A percentile compares a stretch with the other conserved stretches of the same genome.
These are phyloP conservation scores for Thaumetopoea pityocampa DNA, from an alignment of 1,140 invertebrate genomes.

Conservation along the genomic window DNA sequence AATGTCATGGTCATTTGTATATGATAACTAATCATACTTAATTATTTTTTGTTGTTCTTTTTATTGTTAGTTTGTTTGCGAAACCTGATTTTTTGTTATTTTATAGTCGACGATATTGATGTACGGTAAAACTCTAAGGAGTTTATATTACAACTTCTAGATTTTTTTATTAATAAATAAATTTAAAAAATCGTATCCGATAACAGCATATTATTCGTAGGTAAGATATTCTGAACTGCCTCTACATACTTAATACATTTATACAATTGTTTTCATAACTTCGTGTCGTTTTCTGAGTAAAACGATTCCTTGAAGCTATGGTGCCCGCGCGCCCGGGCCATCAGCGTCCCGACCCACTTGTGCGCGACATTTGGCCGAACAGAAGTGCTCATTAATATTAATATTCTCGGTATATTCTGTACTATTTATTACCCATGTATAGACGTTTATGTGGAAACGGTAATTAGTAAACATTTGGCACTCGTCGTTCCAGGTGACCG, in stretches of 20 bases:
- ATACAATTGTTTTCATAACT: conserved; percentile 1
- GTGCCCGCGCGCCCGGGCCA: conserved; percentile 1
- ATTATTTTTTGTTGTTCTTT: too few relatives aligned
- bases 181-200: too few relatives aligned
- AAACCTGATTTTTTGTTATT: too few relatives aligned
- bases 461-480: conserved; percentile 6
- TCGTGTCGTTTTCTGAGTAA: not conserved
- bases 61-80: too few relatives aligned
- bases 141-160: too few relatives aligned
- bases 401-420: conserved; percentile 13
- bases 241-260: not conserved
- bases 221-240: too few relatives aligned
- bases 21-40: too few relatives aligned
- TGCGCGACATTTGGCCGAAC: conserved; percentile 1
- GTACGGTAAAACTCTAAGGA: too few relatives aligned
- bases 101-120: too few relatives aligned
- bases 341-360: conserved; percentile 8
- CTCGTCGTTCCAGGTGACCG: conserved; percentile 7
- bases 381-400: conserved; percentile 10
- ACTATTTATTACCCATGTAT: conserved; percentile 14
- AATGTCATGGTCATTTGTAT: too few relatives aligned
- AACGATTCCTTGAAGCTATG: conserved; percentile 4
- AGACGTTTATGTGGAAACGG: conserved; percentile 13
- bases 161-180: too few relatives aligned
- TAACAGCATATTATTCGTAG: too few relatives aligned